A percentile compares a stretch with the other conserved stretches of the same genome.
Conservation (phyloP, 2,888 invertebrate species). For the Epiblema foenella region DNA sequence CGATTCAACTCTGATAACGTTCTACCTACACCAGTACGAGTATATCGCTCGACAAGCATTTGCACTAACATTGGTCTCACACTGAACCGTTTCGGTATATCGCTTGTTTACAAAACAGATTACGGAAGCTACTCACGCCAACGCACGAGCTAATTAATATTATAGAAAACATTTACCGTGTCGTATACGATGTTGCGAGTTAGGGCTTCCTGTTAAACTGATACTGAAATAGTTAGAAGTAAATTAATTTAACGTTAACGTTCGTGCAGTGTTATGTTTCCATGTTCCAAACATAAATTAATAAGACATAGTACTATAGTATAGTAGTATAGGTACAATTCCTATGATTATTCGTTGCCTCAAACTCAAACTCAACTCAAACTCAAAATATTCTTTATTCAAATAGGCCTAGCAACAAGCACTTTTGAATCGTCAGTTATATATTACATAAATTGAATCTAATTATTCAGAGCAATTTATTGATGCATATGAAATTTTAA, state of each 20-base stretch:
- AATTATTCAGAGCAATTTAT: too few relatives aligned
- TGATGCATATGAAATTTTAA: too few relatives aligned
- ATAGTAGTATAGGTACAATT: too few relatives aligned
- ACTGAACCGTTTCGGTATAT: slow-evolving; percentile 6
- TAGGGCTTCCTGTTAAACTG: slow-evolving; percentile 18
- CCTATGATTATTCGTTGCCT: not conserved
- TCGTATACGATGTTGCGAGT: slow-evolving; percentile 16
- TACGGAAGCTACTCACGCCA: slow-evolving; percentile 36
- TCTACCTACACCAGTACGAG: not conserved
- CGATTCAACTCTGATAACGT: not conserved
- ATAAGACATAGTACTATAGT: not conserved
- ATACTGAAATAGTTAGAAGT: slow-evolving; percentile 10
- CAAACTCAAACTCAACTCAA: too few relatives aligned
- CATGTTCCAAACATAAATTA: not conserved
- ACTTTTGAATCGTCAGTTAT: too few relatives aligned
- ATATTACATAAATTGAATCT: too few relatives aligned
- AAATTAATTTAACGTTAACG: slow-evolving; percentile 5
- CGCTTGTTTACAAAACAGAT: slow-evolving; percentile 37
- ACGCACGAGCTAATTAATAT: slow-evolving; percentile 40
- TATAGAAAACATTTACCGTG: slow-evolving; percentile 40
- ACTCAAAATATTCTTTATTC: too few relatives aligned
- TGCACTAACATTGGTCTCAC: slow-evolving; percentile 15
- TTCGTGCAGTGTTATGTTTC: not conserved
- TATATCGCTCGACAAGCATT: not conserved
- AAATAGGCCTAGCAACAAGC: too few relatives aligned